A percentile compares a stretch with the other conserved stretches of the same genome.
Evolutionary conservation across 1,140 invertebrate genomes (phyloP).

Genomic region (Drosophila leontia): DNA sequence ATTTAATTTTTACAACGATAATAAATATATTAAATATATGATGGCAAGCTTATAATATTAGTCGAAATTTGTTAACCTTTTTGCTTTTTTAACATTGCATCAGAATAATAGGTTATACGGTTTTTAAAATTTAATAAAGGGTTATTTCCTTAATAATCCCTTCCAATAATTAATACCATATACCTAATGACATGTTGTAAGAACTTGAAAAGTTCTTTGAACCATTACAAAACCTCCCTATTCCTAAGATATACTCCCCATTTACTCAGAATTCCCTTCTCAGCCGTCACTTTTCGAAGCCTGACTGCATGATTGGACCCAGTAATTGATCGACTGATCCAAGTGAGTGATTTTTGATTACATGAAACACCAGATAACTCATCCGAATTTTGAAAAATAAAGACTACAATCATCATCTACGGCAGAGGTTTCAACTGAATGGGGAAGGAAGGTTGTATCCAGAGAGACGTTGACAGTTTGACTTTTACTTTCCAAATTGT

Average conservation of each 20-base stretch:
- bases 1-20: neutral
- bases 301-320: conserved; percentile 73
- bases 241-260: conserved; percentile 7
- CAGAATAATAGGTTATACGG: neutral
- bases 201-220: conserved; percentile 3
- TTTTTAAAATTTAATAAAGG: neutral
- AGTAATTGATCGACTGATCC: conserved; percentile 79
- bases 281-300: conserved; percentile 23
- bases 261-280: conserved; percentile 9
- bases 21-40: neutral
- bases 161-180: neutral
- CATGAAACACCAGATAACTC: conserved; percentile 62
- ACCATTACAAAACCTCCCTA: conserved; percentile 19
- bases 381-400: conserved; percentile 29
- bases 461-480: conserved; percentile 62
- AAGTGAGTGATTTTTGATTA: conserved; percentile 73
- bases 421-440: conserved; percentile 32
- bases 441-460: conserved; percentile 40
- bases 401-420: conserved; percentile 25
- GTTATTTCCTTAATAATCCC: neutral
- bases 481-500: conserved; percentile 78
- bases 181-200: conserved; percentile 3
- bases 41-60: too few relatives aligned
- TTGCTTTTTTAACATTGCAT: neutral
- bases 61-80: neutral